These are phyloP conservation scores for Sarcophaga peregrina DNA, from an alignment of 1,140 invertebrate genomes.

Conservation along the genomic window DNA sequence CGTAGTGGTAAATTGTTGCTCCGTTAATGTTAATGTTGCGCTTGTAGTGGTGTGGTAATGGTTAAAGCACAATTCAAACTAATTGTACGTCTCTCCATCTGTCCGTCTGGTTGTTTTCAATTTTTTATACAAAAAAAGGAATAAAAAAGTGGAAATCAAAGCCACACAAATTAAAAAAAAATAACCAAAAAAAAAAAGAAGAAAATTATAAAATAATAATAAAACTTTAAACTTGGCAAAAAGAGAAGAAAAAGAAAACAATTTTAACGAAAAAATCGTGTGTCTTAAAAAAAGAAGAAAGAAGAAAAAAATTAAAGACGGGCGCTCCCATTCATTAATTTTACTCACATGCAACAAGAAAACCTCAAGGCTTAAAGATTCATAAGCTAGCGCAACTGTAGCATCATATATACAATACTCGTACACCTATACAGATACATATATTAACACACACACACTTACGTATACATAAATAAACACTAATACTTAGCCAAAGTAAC, in stretches of 20 bases:
- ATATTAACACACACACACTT: not conserved
- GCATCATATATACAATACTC: not conserved
- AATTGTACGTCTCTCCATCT: not conserved
- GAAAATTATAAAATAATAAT: not conserved
- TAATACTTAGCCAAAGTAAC: too few relatives aligned
- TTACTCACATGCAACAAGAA: conserved; percentile 35
- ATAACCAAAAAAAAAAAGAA: not conserved
- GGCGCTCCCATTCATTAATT: conserved; percentile 44
- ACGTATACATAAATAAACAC: too few relatives aligned
- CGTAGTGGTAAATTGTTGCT: conserved; percentile 4
- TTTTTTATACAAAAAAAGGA: too few relatives aligned
- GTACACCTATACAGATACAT: too few relatives aligned
- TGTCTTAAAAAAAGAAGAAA: conserved; percentile 8
- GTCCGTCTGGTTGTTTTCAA: not conserved
- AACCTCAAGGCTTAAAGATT: conserved; percentile 23
- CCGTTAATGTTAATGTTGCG: not conserved
- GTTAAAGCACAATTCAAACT: not conserved
- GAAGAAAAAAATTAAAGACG: conserved; percentile 25
- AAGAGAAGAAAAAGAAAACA: conserved; percentile 9
- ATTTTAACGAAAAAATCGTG: conserved; percentile 11
- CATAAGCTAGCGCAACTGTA: not conserved
- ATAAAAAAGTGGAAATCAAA: conserved; percentile 5
- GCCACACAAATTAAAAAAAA: conserved; percentile 8
- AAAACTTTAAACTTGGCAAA: conserved; percentile 16
- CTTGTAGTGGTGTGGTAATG: not conserved